Percentiles rank a stretch among this genome's conserved stretches.
phyloP scores from a whole-genome alignment of 2,888 invertebrate species.

The Carcina quercana region DNA sequence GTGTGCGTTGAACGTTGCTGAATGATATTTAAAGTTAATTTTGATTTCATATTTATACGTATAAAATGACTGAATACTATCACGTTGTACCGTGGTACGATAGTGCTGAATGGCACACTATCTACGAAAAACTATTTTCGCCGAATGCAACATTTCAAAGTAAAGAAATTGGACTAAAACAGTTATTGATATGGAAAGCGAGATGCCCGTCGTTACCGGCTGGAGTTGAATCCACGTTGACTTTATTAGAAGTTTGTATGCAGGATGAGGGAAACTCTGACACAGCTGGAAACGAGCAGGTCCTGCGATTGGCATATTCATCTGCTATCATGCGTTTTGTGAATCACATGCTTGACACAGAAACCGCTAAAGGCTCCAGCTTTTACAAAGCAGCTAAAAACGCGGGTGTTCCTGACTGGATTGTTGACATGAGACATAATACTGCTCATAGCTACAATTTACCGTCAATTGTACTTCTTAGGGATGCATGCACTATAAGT shows the following conservation, averaged over 20 bases:
- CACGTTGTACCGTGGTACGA: constrained; percentile 61
- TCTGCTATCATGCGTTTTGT: constrained; percentile 79
- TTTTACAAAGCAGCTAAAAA: constrained; percentile 75
- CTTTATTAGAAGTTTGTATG: constrained; percentile 67
- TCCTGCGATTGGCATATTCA: constrained; percentile 75
- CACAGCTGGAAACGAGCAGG: constrained; percentile 43
- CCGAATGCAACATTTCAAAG: constrained; percentile 27
- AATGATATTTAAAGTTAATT: too few species aligned
- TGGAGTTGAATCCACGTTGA: constrained; percentile 76
- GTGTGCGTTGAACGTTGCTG: not conserved
- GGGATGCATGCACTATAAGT: constrained; percentile 76
- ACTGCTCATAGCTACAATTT: constrained; percentile 82
- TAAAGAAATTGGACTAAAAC: constrained; percentile 55
- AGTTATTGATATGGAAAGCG: constrained; percentile 73
- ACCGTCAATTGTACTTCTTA: constrained; percentile 77
- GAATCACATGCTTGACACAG: constrained; percentile 76
- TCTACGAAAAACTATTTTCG: constrained; percentile 60
- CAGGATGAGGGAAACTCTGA: constrained; percentile 37
- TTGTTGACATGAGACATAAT: constrained; percentile 85
- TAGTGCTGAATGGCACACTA: constrained; percentile 67
- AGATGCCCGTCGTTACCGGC: constrained; percentile 71
- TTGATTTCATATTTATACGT: constrained; percentile 1
- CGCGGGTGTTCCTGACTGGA: constrained; percentile 84
- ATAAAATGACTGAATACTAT: constrained; percentile 39
- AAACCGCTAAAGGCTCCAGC: constrained; percentile 65